These are phyloP conservation scores for Volucella zonaria DNA, from an alignment of 2,888 invertebrate species.

Conservation along the genomic window DNA sequence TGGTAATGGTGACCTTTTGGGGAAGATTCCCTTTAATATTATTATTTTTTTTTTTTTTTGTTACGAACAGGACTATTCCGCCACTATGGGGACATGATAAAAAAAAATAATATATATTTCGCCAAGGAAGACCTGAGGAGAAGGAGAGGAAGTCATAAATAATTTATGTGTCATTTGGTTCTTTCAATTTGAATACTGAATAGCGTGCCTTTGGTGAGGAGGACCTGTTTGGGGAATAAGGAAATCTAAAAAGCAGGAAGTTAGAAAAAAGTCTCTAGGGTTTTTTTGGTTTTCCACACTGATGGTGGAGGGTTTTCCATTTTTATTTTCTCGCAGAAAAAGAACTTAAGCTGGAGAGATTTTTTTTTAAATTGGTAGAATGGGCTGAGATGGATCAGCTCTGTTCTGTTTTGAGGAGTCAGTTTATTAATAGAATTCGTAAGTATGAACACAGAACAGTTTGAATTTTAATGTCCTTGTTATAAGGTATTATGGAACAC, in stretches of 20 bases:
- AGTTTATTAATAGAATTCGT: conserved; percentile 9
- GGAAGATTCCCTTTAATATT: neutral
- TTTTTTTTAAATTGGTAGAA: neutral
- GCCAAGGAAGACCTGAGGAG: too few species aligned
- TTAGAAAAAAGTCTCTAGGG: neutral
- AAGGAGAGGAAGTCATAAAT: conserved; percentile 46
- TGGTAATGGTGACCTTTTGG: conserved; percentile 24
- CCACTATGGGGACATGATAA: too few species aligned
- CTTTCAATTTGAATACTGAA: conserved; percentile 56
- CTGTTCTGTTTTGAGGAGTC: too few species aligned
- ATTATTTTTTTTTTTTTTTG: neutral
- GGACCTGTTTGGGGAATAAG: conserved; percentile 2
- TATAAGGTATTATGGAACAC: neutral
- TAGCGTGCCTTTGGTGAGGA: conserved; percentile 4
- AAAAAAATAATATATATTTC: too few species aligned
- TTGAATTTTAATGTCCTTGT: conserved; percentile 2
- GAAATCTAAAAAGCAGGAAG: neutral
- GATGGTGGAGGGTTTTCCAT: neutral
- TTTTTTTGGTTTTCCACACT: neutral
- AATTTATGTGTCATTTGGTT: conserved; percentile 65
- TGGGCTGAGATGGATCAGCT: neutral
- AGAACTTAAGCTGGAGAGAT: neutral
- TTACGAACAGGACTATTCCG: too few species aligned
- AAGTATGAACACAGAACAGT: conserved; percentile 4
- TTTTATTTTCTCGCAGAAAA: neutral